Conservation (phyloP, 1,140 invertebrate species). For the Chironomus striatipennis region DNA sequence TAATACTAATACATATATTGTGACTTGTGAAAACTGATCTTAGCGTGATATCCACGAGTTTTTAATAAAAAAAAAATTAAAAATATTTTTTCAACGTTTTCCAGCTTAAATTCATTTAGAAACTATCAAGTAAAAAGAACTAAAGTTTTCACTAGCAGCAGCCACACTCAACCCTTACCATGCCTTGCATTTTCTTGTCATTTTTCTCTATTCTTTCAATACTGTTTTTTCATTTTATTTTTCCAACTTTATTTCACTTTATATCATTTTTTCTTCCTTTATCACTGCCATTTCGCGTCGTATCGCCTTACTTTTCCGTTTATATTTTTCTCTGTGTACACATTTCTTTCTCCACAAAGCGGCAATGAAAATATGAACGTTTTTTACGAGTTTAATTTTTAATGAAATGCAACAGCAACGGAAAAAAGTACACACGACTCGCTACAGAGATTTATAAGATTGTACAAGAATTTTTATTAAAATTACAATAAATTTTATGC, state of each 20-base stretch:
- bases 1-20: too few relatives aligned
- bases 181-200: background rate
- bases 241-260: background rate
- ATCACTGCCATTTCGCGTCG: background rate
- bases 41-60: too few relatives aligned
- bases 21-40: too few relatives aligned
- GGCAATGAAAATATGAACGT: conserved; percentile 11
- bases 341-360: background rate
- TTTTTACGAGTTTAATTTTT: conserved; percentile 22
- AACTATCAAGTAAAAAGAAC: too few relatives aligned
- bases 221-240: background rate
- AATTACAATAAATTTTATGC: conserved; percentile 24
- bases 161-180: too few relatives aligned
- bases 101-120: too few relatives aligned
- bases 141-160: too few relatives aligned
- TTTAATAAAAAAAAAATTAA: too few relatives aligned
- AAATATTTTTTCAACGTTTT: too few relatives aligned
- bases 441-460: conserved; percentile 21
- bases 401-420: conserved; percentile 21
- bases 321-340: background rate
- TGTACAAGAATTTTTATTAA: conserved; percentile 23
- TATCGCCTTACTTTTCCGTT: background rate
- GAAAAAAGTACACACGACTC: background rate
- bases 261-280: background rate
- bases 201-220: background rate